These are phyloP conservation scores for Agrotis exclamationis DNA, from an alignment of 2,888 invertebrate species.

Conservation along the genomic window DNA sequence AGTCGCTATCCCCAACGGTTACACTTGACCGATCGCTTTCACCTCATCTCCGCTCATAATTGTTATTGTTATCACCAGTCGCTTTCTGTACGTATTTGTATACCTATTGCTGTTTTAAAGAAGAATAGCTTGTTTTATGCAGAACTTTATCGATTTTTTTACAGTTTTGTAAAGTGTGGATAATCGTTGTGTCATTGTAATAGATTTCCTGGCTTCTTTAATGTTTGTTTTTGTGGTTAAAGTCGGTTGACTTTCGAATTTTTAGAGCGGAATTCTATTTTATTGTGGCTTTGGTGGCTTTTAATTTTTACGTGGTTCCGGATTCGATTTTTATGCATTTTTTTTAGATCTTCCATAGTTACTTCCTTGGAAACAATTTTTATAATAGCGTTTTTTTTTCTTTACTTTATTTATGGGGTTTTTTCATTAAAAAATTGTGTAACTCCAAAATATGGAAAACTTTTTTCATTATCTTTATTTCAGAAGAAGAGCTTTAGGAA, in stretches of 20 bases:
- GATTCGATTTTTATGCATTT: not conserved
- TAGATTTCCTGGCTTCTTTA: slow-evolving; percentile 15
- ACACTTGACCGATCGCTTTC: slow-evolving; percentile 80
- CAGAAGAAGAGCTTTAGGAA: no score
- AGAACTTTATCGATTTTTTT: slow-evolving; percentile 34
- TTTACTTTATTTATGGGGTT: no score
- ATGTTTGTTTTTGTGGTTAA: slow-evolving; percentile 23
- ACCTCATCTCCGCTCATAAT: slow-evolving; percentile 66
- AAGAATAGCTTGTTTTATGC: slow-evolving; percentile 34
- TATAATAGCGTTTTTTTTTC: no score
- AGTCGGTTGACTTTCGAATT: slow-evolving; percentile 34
- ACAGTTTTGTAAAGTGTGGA: slow-evolving; percentile 38
- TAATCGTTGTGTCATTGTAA: slow-evolving; percentile 34
- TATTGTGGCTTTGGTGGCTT: not conserved
- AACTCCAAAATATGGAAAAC: no score
- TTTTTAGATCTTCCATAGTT: not conserved
- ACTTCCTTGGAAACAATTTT: slow-evolving; percentile 10
- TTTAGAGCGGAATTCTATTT: slow-evolving; percentile 22
- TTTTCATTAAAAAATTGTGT: no score
- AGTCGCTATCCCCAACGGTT: slow-evolving; percentile 48
- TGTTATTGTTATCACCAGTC: slow-evolving; percentile 48
- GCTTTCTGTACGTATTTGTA: slow-evolving; percentile 42
- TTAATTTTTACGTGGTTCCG: slow-evolving; percentile 21
- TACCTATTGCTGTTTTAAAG: slow-evolving; percentile 27
- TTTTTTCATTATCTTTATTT: no score